These are phyloP conservation scores for Trachops cirrhosus DNA, from an alignment of 2,797 vertebrate genomes.

Conservation along the genomic window DNA sequence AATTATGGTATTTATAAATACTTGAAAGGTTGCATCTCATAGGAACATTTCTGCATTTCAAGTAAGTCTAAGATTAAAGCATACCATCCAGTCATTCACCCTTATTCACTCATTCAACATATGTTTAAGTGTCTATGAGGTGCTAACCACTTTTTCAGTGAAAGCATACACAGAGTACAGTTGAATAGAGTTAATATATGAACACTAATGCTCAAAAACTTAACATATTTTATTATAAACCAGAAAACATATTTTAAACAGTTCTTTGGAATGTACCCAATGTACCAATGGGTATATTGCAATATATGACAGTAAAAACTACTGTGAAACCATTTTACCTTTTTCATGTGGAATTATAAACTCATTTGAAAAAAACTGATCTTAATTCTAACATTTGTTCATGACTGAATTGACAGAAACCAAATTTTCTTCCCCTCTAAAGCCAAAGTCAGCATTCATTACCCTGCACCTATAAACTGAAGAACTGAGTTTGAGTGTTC, in stretches of 20 bases:
- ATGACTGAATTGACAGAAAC: constrained; percentile 80
- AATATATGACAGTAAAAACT: constrained; percentile 35
- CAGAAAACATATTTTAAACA: neutral
- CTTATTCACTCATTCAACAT: neutral
- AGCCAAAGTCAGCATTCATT: constrained; percentile 81
- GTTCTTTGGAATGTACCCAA: neutral
- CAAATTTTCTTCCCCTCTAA: constrained; percentile 80
- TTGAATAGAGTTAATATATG: neutral
- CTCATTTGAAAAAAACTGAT: constrained; percentile 69
- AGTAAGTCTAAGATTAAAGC: neutral
- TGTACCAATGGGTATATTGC: neutral
- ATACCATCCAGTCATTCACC: neutral
- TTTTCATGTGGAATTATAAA: constrained; percentile 65
- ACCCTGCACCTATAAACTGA: constrained; percentile 73
- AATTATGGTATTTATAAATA: neutral
- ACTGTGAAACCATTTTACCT: constrained; percentile 61
- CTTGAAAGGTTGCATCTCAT: neutral
- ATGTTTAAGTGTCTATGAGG: neutral
- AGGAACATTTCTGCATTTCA: neutral
- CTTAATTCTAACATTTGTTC: constrained; percentile 83
- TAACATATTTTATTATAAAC: neutral
- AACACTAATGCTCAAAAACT: neutral
- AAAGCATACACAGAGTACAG: neutral
- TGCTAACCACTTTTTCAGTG: neutral
- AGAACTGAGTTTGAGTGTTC: constrained; percentile 46